Conservation (phyloP, 2,888 invertebrate genomes). For the Thecocarcelia acutangulata region DNA sequence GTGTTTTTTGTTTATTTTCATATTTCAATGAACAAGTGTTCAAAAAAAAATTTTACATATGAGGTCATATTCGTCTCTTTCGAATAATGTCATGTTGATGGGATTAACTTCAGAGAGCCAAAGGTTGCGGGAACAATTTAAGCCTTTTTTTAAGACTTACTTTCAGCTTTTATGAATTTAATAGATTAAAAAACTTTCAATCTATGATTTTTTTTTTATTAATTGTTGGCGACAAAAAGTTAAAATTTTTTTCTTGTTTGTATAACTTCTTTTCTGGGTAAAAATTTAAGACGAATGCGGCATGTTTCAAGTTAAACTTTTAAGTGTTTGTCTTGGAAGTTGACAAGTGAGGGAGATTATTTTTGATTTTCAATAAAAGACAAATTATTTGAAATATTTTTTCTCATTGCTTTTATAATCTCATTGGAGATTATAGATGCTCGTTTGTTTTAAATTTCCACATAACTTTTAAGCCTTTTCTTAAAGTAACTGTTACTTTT, state of each 20-base stretch:
- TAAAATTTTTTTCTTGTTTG: background rate
- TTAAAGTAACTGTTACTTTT: conserved; percentile 58
- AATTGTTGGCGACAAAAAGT: conserved; percentile 54
- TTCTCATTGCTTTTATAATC: conserved; percentile 27
- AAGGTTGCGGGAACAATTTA: conserved; percentile 37
- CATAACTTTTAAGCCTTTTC: background rate
- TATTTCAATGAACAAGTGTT: conserved; percentile 55
- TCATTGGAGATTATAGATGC: no score
- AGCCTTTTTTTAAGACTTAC: conserved; percentile 13
- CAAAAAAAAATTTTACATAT: background rate
- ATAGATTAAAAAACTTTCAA: conserved; percentile 28
- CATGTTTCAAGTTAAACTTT: background rate
- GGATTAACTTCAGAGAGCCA: conserved; percentile 39
- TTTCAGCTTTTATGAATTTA: conserved; percentile 4
- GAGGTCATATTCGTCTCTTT: background rate
- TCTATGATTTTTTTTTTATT: conserved; percentile 33
- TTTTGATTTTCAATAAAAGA: conserved; percentile 18
- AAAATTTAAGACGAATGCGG: conserved; percentile 41
- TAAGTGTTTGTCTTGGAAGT: background rate
- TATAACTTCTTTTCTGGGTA: background rate
- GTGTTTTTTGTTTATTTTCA: background rate
- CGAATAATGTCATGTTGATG: conserved; percentile 38
- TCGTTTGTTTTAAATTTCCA: no score
- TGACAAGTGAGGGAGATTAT: conserved; percentile 61
- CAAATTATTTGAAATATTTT: conserved; percentile 1